phyloP scores from a whole-genome alignment of 2,888 invertebrate genomes.

The Drosophila seclusa region DNA sequence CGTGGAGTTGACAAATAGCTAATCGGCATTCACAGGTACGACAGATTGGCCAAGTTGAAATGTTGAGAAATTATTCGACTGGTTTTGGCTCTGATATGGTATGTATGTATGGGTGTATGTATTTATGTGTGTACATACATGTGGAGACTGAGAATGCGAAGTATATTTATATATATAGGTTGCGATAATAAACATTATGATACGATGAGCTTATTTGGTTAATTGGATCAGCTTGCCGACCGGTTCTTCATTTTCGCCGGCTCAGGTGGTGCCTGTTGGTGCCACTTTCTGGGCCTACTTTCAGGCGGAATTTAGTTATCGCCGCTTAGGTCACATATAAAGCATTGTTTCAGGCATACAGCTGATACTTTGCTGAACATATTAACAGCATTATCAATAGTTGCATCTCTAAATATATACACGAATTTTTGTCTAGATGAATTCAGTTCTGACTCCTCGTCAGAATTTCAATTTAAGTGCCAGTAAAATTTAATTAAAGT shows the following conservation, averaged over 20 bases:
- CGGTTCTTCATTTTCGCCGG: conserved; percentile 34
- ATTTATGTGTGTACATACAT: background rate
- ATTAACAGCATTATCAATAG: background rate
- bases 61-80: conserved; percentile 33
- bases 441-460: background rate
- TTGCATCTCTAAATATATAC: background rate
- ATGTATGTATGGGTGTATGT: background rate
- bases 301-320: conserved; percentile 1
- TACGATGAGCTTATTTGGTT: conserved; percentile 26
- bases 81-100: conserved; percentile 20
- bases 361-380: background rate
- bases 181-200: conserved; percentile 35
- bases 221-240: conserved; percentile 46
- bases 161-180: background rate
- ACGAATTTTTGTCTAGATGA: background rate
- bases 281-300: conserved; percentile 13
- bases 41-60: conserved; percentile 14
- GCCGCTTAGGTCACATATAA: background rate
- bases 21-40: background rate
- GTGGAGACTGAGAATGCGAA: background rate
- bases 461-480: background rate
- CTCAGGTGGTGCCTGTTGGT: background rate
- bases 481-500: too few species aligned
- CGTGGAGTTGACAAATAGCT: conserved; percentile 5
- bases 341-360: conserved; percentile 22